These are phyloP conservation scores for Eleutherodactylus coqui DNA, from an alignment of 2,797 vertebrate genomes.

Conservation along the genomic window DNA sequence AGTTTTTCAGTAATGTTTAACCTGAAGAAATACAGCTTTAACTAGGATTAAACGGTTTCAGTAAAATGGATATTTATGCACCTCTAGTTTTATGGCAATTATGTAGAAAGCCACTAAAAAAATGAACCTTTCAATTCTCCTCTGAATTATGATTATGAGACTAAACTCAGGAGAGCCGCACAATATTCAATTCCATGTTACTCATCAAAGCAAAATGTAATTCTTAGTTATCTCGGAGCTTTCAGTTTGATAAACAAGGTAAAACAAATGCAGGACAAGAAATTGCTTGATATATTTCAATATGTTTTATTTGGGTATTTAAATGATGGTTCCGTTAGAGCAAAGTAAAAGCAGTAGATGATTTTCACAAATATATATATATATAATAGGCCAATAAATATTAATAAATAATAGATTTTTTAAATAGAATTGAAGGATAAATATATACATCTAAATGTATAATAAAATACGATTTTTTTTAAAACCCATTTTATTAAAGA, in stretches of 20 bases:
- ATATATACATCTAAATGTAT: neutral
- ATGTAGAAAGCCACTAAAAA: neutral
- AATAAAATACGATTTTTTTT: no score
- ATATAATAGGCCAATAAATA: neutral
- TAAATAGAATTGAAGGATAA: no score
- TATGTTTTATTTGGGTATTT: neutral
- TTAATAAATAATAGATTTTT: neutral
- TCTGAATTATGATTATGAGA: neutral
- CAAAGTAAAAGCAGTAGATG: neutral
- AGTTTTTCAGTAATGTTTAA: slow-evolving; percentile 24
- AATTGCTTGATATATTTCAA: neutral
- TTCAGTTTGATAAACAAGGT: neutral
- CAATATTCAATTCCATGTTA: neutral
- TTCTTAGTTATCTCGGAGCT: neutral
- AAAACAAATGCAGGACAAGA: neutral
- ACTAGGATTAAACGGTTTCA: neutral
- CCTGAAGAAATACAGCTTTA: slow-evolving; percentile 13
- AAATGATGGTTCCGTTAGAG: neutral
- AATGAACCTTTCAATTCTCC: neutral
- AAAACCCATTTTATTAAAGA: no score
- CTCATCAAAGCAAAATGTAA: neutral
- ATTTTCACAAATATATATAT: neutral
- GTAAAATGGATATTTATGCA: slow-evolving; percentile 3
- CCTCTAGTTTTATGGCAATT: slow-evolving; percentile 26
- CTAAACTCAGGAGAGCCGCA: neutral